Evolutionary conservation across 2,888 invertebrate genomes (phyloP).

Genomic region (Eudemis profundana): DNA sequence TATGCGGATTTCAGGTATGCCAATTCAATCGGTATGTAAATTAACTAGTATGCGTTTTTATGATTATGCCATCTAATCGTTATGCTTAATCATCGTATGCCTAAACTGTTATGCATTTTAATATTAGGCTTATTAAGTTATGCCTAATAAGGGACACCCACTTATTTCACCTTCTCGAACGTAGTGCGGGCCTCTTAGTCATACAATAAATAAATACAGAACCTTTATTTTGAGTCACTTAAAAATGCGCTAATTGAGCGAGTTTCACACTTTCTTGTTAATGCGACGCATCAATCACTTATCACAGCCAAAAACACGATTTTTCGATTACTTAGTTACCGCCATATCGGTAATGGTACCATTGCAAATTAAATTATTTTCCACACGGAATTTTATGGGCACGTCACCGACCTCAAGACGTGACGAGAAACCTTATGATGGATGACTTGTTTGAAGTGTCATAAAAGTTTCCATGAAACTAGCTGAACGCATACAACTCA

Average conservation of each 20-base stretch:
- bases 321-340: constrained; percentile 16
- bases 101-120: too few relatives aligned
- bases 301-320: constrained; percentile 2
- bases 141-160: too few relatives aligned
- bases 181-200: too few relatives aligned
- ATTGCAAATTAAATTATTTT: constrained; percentile 24
- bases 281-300: not conserved
- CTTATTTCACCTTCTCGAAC: too few relatives aligned
- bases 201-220: too few relatives aligned
- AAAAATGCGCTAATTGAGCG: not conserved
- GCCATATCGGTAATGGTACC: constrained; percentile 3
- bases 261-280: not conserved
- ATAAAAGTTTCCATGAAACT: constrained; percentile 34
- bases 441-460: constrained; percentile 35
- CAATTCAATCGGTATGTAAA: too few relatives aligned
- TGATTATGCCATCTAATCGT: too few relatives aligned
- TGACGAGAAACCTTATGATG: constrained; percentile 31
- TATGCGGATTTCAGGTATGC: too few relatives aligned
- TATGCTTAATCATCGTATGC: too few relatives aligned
- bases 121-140: too few relatives aligned
- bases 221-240: too few relatives aligned
- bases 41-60: too few relatives aligned
- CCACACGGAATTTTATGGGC: constrained; percentile 23
- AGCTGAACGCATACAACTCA: not conserved
- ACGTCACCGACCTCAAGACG: constrained; percentile 31